These are phyloP conservation scores for Crocidura indochinensis DNA, from an alignment of 2,797 vertebrate species.

Conservation along the genomic window DNA sequence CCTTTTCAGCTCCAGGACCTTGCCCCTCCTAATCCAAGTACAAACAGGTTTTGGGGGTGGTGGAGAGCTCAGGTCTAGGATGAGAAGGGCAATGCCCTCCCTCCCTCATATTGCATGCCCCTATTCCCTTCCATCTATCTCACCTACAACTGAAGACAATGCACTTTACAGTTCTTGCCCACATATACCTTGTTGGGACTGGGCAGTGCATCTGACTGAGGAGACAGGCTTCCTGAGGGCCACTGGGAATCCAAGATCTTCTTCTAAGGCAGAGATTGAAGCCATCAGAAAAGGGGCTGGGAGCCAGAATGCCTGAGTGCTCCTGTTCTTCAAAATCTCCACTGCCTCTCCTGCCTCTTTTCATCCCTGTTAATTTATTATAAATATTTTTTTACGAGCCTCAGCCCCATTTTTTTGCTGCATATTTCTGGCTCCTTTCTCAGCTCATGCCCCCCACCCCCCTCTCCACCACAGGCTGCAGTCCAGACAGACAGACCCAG, in stretches of 20 bases:
- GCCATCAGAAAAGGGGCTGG: conserved; percentile 69
- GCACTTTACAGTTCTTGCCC: conserved; percentile 83
- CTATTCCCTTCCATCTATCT: conserved; percentile 57
- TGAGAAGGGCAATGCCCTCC: conserved; percentile 86
- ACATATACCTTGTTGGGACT: conserved; percentile 68
- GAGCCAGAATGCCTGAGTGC: conserved; percentile 73
- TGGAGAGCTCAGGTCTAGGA: conserved; percentile 79
- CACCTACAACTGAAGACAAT: conserved; percentile 78
- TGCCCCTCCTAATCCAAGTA: conserved; percentile 77
- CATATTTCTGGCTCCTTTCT: conserved; percentile 71
- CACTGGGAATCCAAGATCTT: conserved; percentile 73
- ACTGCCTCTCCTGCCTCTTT: conserved; percentile 80
- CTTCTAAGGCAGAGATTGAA: conserved; percentile 78
- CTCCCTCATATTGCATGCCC: conserved; percentile 86
- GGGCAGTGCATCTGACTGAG: conserved; percentile 69
- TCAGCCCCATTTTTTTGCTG: conserved; percentile 76
- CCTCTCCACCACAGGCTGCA: conserved; percentile 69
- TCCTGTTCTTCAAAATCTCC: conserved; percentile 79
- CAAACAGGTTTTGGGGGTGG: conserved; percentile 63
- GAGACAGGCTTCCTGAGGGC: conserved; percentile 76
- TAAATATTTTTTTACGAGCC: conserved; percentile 86
- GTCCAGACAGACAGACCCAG: conserved; percentile 76
- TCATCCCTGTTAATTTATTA: conserved; percentile 86
- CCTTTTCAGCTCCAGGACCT: conserved; percentile 79
- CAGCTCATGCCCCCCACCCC: conserved; percentile 71